phyloP scores from a whole-genome alignment of 2,888 invertebrate species.

The Lasioglossum villosulum region DNA sequence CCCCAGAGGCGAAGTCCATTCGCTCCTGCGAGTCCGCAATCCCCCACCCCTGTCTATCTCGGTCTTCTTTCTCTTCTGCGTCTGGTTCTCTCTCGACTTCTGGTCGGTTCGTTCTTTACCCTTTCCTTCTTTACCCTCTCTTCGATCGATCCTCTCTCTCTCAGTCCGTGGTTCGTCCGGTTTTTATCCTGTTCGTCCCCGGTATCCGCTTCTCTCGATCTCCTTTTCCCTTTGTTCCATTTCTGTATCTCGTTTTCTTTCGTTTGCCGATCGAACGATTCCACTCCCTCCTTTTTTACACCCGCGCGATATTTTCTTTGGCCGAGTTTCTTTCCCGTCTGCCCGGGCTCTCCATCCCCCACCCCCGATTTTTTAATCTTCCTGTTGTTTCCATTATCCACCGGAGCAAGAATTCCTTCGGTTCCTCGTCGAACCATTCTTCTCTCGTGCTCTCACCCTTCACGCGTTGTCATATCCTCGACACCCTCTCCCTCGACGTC shows the following conservation, averaged over 20 bases:
- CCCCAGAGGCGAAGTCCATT: slow-evolving; percentile 76
- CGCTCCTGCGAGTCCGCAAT: slow-evolving; percentile 69
- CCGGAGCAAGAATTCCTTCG: background rate
- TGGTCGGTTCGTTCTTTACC: slow-evolving; percentile 25
- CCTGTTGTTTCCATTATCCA: slow-evolving; percentile 11
- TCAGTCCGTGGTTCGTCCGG: background rate
- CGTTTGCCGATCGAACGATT: slow-evolving; percentile 10
- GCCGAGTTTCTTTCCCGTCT: background rate
- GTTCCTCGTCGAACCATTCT: background rate
- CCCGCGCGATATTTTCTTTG: slow-evolving; percentile 5
- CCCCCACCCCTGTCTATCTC: slow-evolving; percentile 35
- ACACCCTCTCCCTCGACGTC: background rate
- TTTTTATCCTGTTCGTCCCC: background rate
- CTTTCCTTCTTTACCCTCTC: slow-evolving; percentile 11
- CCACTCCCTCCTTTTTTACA: background rate
- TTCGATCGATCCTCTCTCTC: background rate
- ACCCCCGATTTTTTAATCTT: background rate
- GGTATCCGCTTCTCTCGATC: background rate
- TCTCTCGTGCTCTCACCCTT: background rate
- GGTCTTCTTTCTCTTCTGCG: slow-evolving; percentile 22
- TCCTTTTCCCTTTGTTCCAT: slow-evolving; percentile 1
- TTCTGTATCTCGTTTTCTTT: slow-evolving; percentile 16
- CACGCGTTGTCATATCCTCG: slow-evolving; percentile 4
- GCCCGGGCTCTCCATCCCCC: background rate
- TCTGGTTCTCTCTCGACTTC: slow-evolving; percentile 20